Evolutionary conservation across 2,888 invertebrate species (phyloP), one percentile per base, ranked within the genome.

Genomic region (Camponotus fellah): DNA sequence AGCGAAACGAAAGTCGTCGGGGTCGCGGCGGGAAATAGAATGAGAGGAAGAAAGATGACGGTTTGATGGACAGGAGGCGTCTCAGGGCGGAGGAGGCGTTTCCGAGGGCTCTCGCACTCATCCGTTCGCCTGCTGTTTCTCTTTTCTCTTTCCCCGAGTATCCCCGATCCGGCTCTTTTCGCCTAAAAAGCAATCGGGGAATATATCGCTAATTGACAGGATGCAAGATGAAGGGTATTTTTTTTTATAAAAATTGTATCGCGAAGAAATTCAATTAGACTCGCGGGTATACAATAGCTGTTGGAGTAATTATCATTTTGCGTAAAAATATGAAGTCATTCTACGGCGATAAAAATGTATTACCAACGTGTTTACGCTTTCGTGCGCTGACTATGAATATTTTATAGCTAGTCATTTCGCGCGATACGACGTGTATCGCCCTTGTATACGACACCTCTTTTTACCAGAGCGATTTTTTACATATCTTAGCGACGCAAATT

Each of bases 31-130:
- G 89, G 89, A 91, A 92, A 91, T 90, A 88, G 90, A 91, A 91
- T 86, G 88, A 69, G 87, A 89, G 80, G 88, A 76, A 88, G 87
- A 87, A 89, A 90, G 89, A 92, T 92, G 92, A 92, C 88, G 88
- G 87, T 72, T 89, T 93, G 93, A 94, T 89, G 92, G 94, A 94
- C 94, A 92, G 93, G 93, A 92, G 94, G 94, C 93, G 93, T 92
- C 90, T 90, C 84, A 89, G 92, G 92, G 90, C 90, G 92, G 88
- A 83, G 89, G 83, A 80, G 92, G 91, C 91, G 93, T 93, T 92
- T 90, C 91, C 91, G 89, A 90, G 53, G 89, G 82, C 87, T 86
- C 85, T 76, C 82, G 82, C 86, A 83, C 84, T 89, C 85, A 75
- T 80, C 87, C 92, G 89, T 89, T 91, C 85, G 85, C 92, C 91